Evolutionary conservation across 2,888 invertebrate genomes (phyloP), one percentile per base, ranked within the genome.

Genomic region (Papilio protenor): DNA sequence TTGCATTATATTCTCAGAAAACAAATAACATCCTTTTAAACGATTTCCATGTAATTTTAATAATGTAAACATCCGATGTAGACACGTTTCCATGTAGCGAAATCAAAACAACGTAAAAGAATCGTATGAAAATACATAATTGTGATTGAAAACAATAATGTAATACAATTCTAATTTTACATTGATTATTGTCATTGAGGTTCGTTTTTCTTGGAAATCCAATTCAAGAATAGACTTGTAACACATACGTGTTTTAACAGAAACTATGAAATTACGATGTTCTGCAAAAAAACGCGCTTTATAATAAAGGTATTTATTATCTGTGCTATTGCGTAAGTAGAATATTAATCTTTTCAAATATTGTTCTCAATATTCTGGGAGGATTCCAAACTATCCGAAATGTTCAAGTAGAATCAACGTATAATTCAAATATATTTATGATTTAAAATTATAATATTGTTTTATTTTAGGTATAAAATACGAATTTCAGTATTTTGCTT

Each of bases 1-100:
- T 45, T 47, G 40, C 61, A 75, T 45, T 78, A 71, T 64, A 75
- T 78, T 78, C 75, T 71, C 33, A 74, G 75, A 75, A 78, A 64
- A 49, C 33, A 64, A 64, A 64, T 64, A 33, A 64, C 64, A 40
- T 64, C 64, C 33, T 64, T 64, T 40, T 64, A 64, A 40, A 40
- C 64, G 64, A 64, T 64, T 64, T 64, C 33, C 40, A 33, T 64
- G 64, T 64, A 64, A 64, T 33, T 64, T 64, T 33, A 64, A 64
- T 64, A 64, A 27, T 64, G 61, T 64, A 27, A 64, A 64, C 61
- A 64, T 64, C 61, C 61, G 61, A 33, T 64, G 33, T 64, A 33
- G 33, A 33, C 61, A 64, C 61, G 61, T 64, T 64, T 33, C 16
- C 61, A 18, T 18, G 61, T 64, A 64, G 61, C 61, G 61, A 33